Evolutionary conservation across 2,113 vertebrate genomes (phyloP).

Genomic region (Motacilla alba): DNA sequence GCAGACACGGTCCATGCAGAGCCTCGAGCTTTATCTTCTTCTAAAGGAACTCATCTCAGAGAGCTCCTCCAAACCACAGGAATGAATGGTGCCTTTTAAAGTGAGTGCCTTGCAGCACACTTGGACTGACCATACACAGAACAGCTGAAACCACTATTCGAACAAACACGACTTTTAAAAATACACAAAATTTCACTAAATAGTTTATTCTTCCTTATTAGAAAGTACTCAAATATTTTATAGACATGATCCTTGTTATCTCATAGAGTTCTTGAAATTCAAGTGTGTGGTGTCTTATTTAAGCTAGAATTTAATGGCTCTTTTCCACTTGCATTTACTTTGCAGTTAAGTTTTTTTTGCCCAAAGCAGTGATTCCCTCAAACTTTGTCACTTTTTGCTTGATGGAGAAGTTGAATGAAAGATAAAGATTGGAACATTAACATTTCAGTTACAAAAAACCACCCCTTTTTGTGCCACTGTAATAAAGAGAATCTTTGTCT

Average conservation of each 20-base stretch:
- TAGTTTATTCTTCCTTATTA: not conserved
- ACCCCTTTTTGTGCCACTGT: fast-evolving
- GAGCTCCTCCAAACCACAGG: not conserved
- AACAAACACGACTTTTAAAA: not conserved
- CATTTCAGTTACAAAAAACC: not conserved
- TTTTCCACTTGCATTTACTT: not conserved
- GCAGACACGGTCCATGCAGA: not conserved
- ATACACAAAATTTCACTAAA: fast-evolving
- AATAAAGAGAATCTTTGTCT: not conserved
- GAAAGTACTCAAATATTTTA: not conserved
- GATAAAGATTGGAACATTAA: not conserved
- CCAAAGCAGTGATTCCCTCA: not conserved
- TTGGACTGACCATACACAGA: fast-evolving
- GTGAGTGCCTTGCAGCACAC: fast-evolving
- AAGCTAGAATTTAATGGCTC: not conserved
- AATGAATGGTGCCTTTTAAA: not conserved
- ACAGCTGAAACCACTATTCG: fast-evolving
- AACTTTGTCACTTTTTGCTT: not conserved
- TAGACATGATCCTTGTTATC: not conserved
- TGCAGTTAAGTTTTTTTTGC: not conserved
- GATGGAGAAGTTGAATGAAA: not conserved
- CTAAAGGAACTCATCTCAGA: not conserved
- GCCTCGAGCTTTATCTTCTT: not conserved
- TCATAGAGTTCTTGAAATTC: not conserved
- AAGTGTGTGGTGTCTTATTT: not conserved